A percentile compares a stretch with the other conserved stretches of the same genome.
Conservation (phyloP, 2,888 invertebrate species). For the Podabrus alpinus region DNA sequence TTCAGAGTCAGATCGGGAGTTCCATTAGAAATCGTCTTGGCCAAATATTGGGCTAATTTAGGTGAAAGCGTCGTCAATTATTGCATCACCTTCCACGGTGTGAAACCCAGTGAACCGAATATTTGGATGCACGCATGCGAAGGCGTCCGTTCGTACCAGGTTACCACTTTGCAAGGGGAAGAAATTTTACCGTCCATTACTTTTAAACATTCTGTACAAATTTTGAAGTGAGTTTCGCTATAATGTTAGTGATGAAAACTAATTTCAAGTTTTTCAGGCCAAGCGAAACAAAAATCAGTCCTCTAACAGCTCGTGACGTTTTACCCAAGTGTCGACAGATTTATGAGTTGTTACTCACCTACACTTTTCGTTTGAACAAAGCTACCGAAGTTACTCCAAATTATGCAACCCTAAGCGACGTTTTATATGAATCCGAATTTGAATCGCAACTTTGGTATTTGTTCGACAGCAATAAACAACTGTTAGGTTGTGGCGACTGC, state of each 20-base stretch:
- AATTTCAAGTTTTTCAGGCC: constrained; percentile 64
- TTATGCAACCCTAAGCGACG: constrained; percentile 79
- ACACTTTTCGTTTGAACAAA: constrained; percentile 82
- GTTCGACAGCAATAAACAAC: constrained; percentile 88
- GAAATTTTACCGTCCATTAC: constrained; percentile 77
- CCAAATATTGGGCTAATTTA: constrained; percentile 94
- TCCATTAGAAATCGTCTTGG: constrained; percentile 86
- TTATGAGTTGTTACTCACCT: constrained; percentile 86
- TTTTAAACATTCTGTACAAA: constrained; percentile 75
- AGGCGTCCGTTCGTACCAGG: constrained; percentile 72
- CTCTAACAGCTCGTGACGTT: constrained; percentile 80
- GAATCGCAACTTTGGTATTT: constrained; percentile 97
- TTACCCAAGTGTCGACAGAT: constrained; percentile 88
- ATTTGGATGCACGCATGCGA: constrained; percentile 75
- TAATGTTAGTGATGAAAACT: neutral
- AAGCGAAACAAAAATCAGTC: constrained; percentile 76
- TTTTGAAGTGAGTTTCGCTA: constrained; percentile 60
- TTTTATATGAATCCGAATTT: constrained; percentile 93
- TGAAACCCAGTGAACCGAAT: constrained; percentile 68
- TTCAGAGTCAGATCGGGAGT: constrained; percentile 79
- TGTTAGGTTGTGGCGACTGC: constrained; percentile 85
- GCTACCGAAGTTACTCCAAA: constrained; percentile 81
- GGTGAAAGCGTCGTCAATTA: constrained; percentile 78
- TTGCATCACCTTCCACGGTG: constrained; percentile 80
- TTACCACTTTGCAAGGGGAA: constrained; percentile 74